Percentiles rank a stretch among this genome's conserved stretches.
These are phyloP conservation scores for Spizaetus ornatus DNA, from an alignment of 2,113 vertebrate genomes.

Conservation along the genomic window DNA sequence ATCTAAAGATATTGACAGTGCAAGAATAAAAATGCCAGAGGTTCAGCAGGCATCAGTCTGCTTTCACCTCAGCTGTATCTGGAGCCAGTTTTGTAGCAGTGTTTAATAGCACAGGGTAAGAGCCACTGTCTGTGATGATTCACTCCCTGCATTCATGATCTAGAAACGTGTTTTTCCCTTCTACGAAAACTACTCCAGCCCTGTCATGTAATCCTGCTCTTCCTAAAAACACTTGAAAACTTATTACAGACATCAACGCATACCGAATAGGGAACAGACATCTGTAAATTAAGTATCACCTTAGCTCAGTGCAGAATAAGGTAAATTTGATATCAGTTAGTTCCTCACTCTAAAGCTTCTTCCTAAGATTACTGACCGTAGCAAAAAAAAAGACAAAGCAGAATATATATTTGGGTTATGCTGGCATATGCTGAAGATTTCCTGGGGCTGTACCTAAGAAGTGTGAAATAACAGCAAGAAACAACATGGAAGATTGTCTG, in stretches of 20 bases:
- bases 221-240: neutral
- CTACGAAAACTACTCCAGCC: neutral
- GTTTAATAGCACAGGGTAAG: neutral
- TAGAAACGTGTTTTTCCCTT: neutral
- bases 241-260: neutral
- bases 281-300: neutral
- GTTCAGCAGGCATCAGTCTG: neutral
- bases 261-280: neutral
- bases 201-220: neutral
- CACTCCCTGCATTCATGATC: neutral
- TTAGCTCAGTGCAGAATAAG: neutral
- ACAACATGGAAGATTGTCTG: neutral
- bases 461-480: neutral
- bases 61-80: neutral
- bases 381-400: accelerated
- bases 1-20: neutral
- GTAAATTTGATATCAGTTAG: neutral
- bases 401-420: neutral
- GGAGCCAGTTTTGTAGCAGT: neutral
- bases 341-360: neutral
- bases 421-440: neutral
- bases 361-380: neutral
- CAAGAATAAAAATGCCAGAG: neutral
- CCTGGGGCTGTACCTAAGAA: neutral
- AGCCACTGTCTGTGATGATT: neutral